A percentile compares a stretch with the other conserved stretches of the same genome.
Conservation (phyloP, 2,888 invertebrate genomes). For the Lycophotia porphyrea region DNA sequence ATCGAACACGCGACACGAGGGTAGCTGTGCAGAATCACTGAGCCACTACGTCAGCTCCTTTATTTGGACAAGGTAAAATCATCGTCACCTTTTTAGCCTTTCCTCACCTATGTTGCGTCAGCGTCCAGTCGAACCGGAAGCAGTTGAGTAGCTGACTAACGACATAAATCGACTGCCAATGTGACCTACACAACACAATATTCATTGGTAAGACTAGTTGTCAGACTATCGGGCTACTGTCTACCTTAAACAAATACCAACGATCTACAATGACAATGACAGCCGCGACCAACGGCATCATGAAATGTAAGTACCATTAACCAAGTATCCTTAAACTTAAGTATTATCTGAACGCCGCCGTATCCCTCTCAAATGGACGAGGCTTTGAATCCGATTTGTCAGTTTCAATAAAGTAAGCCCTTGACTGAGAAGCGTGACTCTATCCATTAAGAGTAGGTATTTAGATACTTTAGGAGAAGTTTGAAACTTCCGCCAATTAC, state of each 20-base stretch:
- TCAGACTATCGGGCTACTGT: background rate
- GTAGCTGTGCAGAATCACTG: too few relatives aligned
- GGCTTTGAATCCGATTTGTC: background rate
- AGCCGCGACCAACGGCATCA: background rate
- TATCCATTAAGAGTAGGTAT: background rate
- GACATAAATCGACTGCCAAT: background rate
- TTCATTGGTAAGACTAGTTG: background rate
- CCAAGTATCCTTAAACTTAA: background rate
- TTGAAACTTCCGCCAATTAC: background rate
- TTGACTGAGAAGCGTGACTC: background rate
- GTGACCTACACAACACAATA: background rate
- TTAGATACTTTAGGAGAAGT: background rate
- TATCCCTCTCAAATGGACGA: background rate
- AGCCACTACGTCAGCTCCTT: too few relatives aligned
- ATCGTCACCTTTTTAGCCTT: background rate
- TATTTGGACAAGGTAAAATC: too few relatives aligned
- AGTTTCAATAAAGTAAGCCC: conserved; percentile 5
- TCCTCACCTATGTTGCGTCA: background rate
- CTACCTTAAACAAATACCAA: background rate
- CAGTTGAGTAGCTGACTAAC: background rate
- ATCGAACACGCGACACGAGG: too few relatives aligned
- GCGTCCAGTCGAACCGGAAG: background rate
- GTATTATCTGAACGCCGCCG: background rate
- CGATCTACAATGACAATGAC: background rate
- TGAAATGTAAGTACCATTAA: background rate